A percentile compares a stretch with the other conserved stretches of the same genome.
These are phyloP conservation scores for Boulengeromyrus knoepffleri DNA, from an alignment of 2,113 vertebrate genomes.

Conservation along the genomic window DNA sequence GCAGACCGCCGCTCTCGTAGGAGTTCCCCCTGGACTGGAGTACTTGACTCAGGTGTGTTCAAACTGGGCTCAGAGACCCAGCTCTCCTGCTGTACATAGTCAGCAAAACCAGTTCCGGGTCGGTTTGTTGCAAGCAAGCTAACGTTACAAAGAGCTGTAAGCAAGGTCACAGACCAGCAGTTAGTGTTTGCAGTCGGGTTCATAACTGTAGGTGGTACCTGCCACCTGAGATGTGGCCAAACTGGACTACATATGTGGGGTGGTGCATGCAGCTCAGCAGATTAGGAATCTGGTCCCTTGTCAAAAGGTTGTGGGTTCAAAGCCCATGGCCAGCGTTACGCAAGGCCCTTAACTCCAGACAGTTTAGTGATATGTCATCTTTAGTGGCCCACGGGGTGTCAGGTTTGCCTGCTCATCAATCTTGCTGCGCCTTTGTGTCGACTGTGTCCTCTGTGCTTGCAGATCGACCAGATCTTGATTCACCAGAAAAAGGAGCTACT, in stretches of 20 bases:
- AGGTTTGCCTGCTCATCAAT: too few species aligned
- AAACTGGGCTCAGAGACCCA: too few species aligned
- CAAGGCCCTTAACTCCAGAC: not conserved
- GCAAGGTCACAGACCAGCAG: not conserved
- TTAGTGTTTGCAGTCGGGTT: not conserved
- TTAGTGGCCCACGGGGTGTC: not conserved
- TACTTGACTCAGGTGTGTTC: slow-evolving; percentile 72
- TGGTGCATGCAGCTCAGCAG: not conserved
- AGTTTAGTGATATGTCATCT: not conserved
- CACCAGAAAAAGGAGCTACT: slow-evolving; percentile 77
- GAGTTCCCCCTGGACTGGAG: slow-evolving; percentile 70
- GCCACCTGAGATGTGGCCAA: not conserved
- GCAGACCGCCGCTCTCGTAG: slow-evolving; percentile 12
- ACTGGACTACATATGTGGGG: not conserved
- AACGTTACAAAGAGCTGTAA: not conserved
- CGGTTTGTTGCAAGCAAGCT: not conserved
- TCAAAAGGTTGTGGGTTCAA: not conserved
- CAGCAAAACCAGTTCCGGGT: not conserved
- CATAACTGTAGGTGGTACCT: not conserved
- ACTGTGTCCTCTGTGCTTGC: slow-evolving; percentile 15
- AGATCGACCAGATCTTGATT: slow-evolving; percentile 83
- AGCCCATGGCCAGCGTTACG: not conserved
- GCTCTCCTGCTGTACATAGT: too few species aligned
- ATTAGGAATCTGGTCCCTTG: not conserved
- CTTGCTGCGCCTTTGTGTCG: not conserved